Percentiles rank a stretch among this genome's conserved stretches.
These are phyloP conservation scores for Phoronis australis DNA, from an alignment of 2,888 invertebrate genomes.

Conservation along the genomic window DNA sequence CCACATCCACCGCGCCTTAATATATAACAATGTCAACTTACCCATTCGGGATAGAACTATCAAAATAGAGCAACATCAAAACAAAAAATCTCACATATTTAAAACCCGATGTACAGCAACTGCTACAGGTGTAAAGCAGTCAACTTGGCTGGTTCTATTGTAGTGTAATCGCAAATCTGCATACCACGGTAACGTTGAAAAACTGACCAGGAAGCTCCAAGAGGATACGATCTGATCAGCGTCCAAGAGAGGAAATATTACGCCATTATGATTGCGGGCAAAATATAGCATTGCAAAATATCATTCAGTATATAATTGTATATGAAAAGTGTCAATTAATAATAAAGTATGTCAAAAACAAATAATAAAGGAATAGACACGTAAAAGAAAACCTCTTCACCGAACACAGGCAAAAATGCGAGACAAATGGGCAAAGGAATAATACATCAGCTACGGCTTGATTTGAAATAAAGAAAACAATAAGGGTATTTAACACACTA, in stretches of 20 bases:
- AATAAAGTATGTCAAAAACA: slow-evolving; percentile 31
- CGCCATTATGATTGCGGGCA: slow-evolving; percentile 2
- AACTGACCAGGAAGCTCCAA: background rate
- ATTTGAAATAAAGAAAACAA: background rate
- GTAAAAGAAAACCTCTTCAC: slow-evolving; percentile 17
- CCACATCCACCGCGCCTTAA: no score
- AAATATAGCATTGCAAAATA: slow-evolving; percentile 35
- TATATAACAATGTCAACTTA: no score
- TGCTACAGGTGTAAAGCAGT: background rate
- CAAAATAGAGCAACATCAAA: no score
- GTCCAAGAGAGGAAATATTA: background rate
- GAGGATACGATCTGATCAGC: background rate
- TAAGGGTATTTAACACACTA: background rate
- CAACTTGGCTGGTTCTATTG: background rate
- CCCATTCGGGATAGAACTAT: no score
- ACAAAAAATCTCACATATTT: background rate
- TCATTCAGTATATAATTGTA: slow-evolving; percentile 32
- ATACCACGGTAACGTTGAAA: background rate
- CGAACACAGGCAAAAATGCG: slow-evolving; percentile 6
- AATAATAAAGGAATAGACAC: slow-evolving; percentile 26
- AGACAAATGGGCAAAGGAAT: slow-evolving; percentile 5
- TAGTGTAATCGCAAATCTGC: background rate
- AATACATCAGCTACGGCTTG: slow-evolving; percentile 1
- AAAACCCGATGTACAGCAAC: background rate
- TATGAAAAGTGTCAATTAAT: slow-evolving; percentile 37